Percentiles rank a stretch among this genome's conserved stretches.
These are phyloP conservation scores for Lithobius niger DNA, from an alignment of 1,140 invertebrate genomes.

Conservation along the genomic window DNA sequence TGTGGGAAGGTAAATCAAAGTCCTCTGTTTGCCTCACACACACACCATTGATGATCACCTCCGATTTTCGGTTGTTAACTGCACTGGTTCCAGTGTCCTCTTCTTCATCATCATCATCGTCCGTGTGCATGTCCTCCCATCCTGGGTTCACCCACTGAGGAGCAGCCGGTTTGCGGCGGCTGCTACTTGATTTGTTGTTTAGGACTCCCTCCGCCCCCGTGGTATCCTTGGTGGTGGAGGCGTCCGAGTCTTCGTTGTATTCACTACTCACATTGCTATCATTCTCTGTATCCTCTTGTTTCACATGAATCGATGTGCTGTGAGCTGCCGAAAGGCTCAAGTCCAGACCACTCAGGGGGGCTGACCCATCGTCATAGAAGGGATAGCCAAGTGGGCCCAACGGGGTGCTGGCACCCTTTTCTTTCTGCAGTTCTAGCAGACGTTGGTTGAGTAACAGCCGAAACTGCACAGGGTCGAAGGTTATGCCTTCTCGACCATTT, in stretches of 20 bases:
- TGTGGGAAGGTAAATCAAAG: slow-evolving; percentile 13
- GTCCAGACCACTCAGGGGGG: slow-evolving; percentile 30
- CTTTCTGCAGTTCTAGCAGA: slow-evolving; percentile 68
- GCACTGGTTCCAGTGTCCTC: background rate
- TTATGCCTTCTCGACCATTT: slow-evolving; percentile 17
- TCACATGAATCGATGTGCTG: background rate
- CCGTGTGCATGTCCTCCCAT: slow-evolving; percentile 44
- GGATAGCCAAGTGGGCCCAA: slow-evolving; percentile 12
- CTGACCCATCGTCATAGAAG: slow-evolving; percentile 19
- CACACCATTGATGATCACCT: slow-evolving; percentile 80
- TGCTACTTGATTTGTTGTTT: slow-evolving; percentile 36
- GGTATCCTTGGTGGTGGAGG: slow-evolving; percentile 24
- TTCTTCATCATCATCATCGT: slow-evolving; percentile 37
- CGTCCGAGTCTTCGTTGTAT: slow-evolving; percentile 30
- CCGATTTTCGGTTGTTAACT: slow-evolving; percentile 26
- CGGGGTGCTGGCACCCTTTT: slow-evolving; percentile 33
- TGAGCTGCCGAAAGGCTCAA: slow-evolving; percentile 25
- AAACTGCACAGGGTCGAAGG: slow-evolving; percentile 81
- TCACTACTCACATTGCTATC: slow-evolving; percentile 63
- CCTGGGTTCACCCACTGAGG: slow-evolving; percentile 95
- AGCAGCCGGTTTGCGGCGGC: slow-evolving; percentile 75
- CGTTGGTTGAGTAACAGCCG: slow-evolving; percentile 72
- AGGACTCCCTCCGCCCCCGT: slow-evolving; percentile 22
- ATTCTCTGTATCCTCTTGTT: slow-evolving; percentile 53
- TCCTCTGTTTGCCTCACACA: slow-evolving; percentile 59